Evolutionary conservation across 1,140 invertebrate species (phyloP).

Genomic region (Asobara japonica): DNA sequence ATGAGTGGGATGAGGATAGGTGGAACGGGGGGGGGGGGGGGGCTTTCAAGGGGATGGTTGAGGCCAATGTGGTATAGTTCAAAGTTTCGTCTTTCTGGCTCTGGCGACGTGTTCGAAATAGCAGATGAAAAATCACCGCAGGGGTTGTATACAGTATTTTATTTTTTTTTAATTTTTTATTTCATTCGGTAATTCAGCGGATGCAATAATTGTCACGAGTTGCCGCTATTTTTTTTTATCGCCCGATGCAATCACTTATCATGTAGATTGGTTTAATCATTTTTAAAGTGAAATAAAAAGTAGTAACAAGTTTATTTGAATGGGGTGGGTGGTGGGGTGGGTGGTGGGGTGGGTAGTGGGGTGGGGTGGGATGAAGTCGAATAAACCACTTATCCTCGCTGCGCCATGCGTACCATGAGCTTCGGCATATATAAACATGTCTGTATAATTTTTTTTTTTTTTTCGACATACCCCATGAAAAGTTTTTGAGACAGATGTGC

Average conservation of each 20-base stretch:
- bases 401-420: background rate
- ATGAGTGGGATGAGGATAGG: background rate
- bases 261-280: slow-evolving; percentile 4
- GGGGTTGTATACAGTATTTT: slow-evolving; percentile 23
- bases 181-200: background rate
- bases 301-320: background rate
- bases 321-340: background rate
- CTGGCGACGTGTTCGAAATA: slow-evolving; percentile 50
- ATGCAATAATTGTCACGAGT: background rate
- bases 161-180: slow-evolving; percentile 12
- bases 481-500: slow-evolving; percentile 18
- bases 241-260: background rate
- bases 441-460: background rate
- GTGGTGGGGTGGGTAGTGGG: background rate
- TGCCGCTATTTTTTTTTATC: background rate
- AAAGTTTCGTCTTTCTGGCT: slow-evolving; percentile 41
- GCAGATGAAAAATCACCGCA: slow-evolving; percentile 48
- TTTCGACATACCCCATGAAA: slow-evolving; percentile 9
- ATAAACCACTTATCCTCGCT: background rate
- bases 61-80: slow-evolving; percentile 31
- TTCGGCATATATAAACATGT: background rate
- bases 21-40: background rate
- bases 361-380: background rate
- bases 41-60: background rate
- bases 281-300: background rate